These are phyloP conservation scores for Rhineura floridana DNA, from an alignment of 2,113 vertebrate species.

Conservation along the genomic window DNA sequence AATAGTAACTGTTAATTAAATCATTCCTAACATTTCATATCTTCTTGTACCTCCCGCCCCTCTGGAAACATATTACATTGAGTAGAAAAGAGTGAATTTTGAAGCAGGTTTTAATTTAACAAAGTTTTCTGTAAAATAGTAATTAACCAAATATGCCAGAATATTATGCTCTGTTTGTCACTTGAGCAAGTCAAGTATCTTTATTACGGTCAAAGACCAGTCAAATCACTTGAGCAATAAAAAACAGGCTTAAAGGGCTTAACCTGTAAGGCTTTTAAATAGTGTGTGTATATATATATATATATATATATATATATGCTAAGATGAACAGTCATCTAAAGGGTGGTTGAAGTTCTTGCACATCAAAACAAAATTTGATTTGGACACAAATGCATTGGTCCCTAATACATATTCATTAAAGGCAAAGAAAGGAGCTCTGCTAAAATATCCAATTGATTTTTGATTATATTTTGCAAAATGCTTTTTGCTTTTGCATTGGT, in stretches of 20 bases:
- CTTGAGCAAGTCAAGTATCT: too few species aligned
- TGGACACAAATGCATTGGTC: not conserved
- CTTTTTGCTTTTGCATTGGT: not conserved
- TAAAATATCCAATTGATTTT: not conserved
- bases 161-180: not conserved
- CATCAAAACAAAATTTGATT: not conserved
- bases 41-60: slow-evolving; percentile 30
- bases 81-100: slow-evolving; percentile 1
- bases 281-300: too few species aligned
- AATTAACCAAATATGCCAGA: not conserved
- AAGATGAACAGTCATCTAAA: not conserved
- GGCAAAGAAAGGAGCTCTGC: not conserved
- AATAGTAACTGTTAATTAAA: slow-evolving; percentile 61
- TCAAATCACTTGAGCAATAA: too few species aligned
- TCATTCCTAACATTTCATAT: slow-evolving; percentile 50
- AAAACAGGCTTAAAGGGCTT: not conserved
- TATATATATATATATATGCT: not conserved
- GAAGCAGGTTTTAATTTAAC: not conserved
- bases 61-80: slow-evolving; percentile 16
- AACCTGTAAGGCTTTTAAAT: not conserved
- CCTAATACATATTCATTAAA: not conserved
- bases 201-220: too few species aligned
- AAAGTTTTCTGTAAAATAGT: rapidly evolving
- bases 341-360: not conserved
- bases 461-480: not conserved